phyloP scores from a whole-genome alignment of 2,113 vertebrate species.

The Forbesichthys agassizii region DNA sequence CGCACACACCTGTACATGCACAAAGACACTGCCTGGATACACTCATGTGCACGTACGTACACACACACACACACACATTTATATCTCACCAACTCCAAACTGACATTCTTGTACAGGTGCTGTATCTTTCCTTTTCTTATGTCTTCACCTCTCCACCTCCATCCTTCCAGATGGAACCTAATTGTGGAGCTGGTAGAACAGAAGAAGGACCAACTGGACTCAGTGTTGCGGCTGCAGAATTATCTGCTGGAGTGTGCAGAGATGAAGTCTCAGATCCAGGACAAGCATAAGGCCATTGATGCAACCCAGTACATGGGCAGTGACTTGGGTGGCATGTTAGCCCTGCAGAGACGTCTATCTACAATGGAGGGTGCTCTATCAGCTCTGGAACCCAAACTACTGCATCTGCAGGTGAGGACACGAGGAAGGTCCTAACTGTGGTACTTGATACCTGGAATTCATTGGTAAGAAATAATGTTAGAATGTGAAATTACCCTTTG shows the following conservation, averaged over 20 bases:
- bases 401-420: slow-evolving; percentile 80
- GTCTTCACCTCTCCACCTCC: background rate
- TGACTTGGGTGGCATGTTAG: slow-evolving; percentile 82
- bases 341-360: slow-evolving; percentile 87
- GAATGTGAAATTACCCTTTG: too few relatives aligned
- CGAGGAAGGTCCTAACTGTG: too few relatives aligned
- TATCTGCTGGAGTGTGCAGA: slow-evolving; percentile 90
- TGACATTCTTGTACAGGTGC: background rate
- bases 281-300: slow-evolving; percentile 89
- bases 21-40: too few relatives aligned
- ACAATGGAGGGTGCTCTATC: slow-evolving; percentile 89
- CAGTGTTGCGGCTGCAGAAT: slow-evolving; percentile 88
- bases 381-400: slow-evolving; percentile 86
- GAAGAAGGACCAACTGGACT: slow-evolving; percentile 85
- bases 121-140: background rate
- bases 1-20: too few relatives aligned
- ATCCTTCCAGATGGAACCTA: slow-evolving; percentile 86
- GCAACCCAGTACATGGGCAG: slow-evolving; percentile 82
- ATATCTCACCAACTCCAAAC: background rate
- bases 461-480: too few relatives aligned
- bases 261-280: slow-evolving; percentile 87
- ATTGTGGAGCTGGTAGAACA: slow-evolving; percentile 91
- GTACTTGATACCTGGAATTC: too few relatives aligned
- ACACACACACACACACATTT: background rate
- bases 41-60: too few relatives aligned